Base-by-base conservation (phyloP, 2,888 invertebrate genomes). In the Heteromurus nitidus region DNA sequence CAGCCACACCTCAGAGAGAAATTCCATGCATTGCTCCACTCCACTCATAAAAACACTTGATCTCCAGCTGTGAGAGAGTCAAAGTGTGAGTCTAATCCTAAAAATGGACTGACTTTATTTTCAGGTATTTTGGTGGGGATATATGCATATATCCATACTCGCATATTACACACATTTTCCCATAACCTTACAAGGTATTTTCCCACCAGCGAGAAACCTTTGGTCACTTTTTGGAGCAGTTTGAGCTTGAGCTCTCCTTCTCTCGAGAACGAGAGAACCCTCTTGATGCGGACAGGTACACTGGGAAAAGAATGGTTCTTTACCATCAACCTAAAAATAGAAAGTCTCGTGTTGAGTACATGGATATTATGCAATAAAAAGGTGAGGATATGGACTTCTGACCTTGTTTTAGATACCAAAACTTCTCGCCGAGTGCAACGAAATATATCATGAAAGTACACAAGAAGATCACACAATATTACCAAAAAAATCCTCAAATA, bases 341-440 rank as follows among this genome's bases (percentile, higher is more conserved):
- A 70, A 69, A 79, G 16, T 44, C 31, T 70, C 26, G 58, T 28
- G 58, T 79, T 47, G 67, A 75, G 50, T 69, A 53, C 20, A 70
- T 64, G 70, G 64, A 42, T 79, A 75, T 62, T 64, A 62, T 70
- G 70, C 62, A 70, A 68, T 76, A 76, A 69, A 73, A 82, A 84
- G 80, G 84, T 70, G 64, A 75, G 69, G 82, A 74, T 22, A 55
- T 75, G 62, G 82, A 79, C 81, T 79, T 50, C n/a, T 84, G 84
- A 84, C 84, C 84, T 84, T 84, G 82, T 84, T 80, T 60, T 24
- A 62, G 30, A 53, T 31, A 62, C 47, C 24, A 22, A 30, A 42
- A 26, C 13, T 42, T 42, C 20, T 62, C 18, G 62, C 3, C 3
- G 20, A 2, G 18, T 7, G 31, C 30, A 62, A 62, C 30, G 36